Evolutionary conservation across 2,797 vertebrate species (phyloP).

Genomic region (Schizopygopsis malacanthus): DNA sequence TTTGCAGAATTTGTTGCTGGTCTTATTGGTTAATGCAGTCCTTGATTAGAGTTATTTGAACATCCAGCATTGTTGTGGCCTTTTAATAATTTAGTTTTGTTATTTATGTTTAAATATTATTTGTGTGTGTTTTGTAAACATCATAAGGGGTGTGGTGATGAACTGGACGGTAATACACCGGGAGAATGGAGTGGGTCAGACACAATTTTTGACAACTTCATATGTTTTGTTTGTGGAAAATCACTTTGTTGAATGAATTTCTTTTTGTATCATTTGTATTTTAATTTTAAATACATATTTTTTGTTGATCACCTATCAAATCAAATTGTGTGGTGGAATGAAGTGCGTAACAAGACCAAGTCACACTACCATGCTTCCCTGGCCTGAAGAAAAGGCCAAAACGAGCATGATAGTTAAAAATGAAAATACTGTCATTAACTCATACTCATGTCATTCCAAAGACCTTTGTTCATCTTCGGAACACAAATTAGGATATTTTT

Average conservation of each 20-base stretch:
- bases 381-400: background rate
- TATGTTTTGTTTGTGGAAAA: too few species aligned
- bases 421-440: background rate
- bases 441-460: background rate
- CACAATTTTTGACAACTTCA: too few species aligned
- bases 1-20: background rate
- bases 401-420: background rate
- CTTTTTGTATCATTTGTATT: too few species aligned
- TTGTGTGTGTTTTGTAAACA: background rate
- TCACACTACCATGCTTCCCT: too few species aligned
- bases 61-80: background rate
- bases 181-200: background rate
- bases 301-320: background rate
- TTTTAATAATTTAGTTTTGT: background rate
- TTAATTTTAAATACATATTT: background rate
- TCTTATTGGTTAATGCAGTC: background rate
- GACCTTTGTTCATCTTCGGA: background rate
- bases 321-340: background rate
- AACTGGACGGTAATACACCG: background rate
- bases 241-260: too few species aligned
- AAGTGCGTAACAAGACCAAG: too few species aligned
- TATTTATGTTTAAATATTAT: background rate
- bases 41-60: constrained; percentile 8
- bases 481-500: background rate
- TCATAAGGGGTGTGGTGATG: background rate